phyloP scores from a whole-genome alignment of 2,888 invertebrate genomes.

The Crossocerus cetratus region DNA sequence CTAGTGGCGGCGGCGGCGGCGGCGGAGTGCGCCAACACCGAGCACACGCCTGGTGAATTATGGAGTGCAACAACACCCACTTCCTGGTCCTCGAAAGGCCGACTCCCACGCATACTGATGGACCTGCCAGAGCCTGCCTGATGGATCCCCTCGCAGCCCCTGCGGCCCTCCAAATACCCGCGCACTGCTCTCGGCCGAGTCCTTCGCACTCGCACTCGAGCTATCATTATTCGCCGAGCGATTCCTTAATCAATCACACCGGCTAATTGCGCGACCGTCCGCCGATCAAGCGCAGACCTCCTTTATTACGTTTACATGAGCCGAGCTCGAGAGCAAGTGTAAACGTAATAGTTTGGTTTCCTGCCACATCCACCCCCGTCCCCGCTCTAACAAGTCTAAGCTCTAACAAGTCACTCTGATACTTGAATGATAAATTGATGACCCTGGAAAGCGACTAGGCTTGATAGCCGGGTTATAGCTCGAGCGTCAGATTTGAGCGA shows the following conservation, averaged over 20 bases:
- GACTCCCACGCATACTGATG: constrained; percentile 61
- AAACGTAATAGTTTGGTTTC: too few relatives aligned
- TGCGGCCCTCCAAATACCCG: constrained; percentile 20
- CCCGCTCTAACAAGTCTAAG: too few relatives aligned
- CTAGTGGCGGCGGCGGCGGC: constrained; percentile 18
- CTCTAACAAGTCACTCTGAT: background rate
- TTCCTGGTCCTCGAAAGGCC: constrained; percentile 64
- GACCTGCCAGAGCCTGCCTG: constrained; percentile 46
- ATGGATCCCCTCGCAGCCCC: constrained; percentile 45
- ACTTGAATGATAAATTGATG: background rate
- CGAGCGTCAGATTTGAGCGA: constrained; percentile 6
- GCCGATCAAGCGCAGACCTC: constrained; percentile 5
- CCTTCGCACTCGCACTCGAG: constrained; percentile 22
- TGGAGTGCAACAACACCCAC: constrained; percentile 68
- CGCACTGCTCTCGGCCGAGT: constrained; percentile 18
- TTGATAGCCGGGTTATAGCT: background rate
- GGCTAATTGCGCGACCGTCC: constrained; percentile 52
- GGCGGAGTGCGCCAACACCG: constrained; percentile 29
- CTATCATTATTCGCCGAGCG: constrained; percentile 56
- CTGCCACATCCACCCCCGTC: background rate
- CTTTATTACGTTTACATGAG: constrained; percentile 1
- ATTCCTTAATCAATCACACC: constrained; percentile 60
- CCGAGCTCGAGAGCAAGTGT: background rate
- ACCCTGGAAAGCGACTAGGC: background rate
- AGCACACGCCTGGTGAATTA: constrained; percentile 63